Evolutionary conservation across 2,797 vertebrate species (phyloP), one percentile per base, ranked within the genome.

Genomic region (Streptopelia turtur): DNA sequence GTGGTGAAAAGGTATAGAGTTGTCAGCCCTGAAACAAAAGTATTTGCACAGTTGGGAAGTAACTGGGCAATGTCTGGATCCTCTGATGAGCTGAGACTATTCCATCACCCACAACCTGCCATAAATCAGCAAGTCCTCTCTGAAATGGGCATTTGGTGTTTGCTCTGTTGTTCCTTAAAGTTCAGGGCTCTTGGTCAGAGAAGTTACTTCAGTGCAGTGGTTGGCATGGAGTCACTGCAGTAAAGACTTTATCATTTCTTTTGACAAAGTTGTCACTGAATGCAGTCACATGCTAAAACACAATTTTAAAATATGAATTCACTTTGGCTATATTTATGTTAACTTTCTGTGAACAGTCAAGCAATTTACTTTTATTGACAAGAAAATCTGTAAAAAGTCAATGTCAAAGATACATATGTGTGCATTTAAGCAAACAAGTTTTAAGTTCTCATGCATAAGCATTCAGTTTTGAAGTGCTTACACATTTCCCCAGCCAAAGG

Each of bases 391-490:
- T 77, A 88, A 94, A 88, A 95, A 93, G 87, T 91, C 91, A 39
- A 13, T 86, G 95, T 90, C 82, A 83, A 25, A 96, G 71, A 55
- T 97, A 93, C 95, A 96, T 96, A 45, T 96, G 96, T 87, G 87
- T 96, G 92, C 89, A 69, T 97, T 97, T 96, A 95, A 95, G 92
- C 65, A 89, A 95, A 91, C 92, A 61, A 87, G 95, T 75, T 95
- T 78, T 91, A 93, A 87, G 82, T 93, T 95, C 92, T 94, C 89
- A 89, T 93, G 92, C 95, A 96, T 95, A 94, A 95, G 92, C 82
- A 93, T 93, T 96, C 82, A 65, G 92, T 96, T 96, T 91, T 94
- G 91, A 96, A 96, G 89, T 95, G 92, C 94, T 96, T 97, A 93
- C 91, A 94, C 87, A 92, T 96, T 97, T 76, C 50, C 84, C 15